Base-by-base conservation (phyloP, 1,140 invertebrate species). In the Drosophila tropicalis region DNA sequence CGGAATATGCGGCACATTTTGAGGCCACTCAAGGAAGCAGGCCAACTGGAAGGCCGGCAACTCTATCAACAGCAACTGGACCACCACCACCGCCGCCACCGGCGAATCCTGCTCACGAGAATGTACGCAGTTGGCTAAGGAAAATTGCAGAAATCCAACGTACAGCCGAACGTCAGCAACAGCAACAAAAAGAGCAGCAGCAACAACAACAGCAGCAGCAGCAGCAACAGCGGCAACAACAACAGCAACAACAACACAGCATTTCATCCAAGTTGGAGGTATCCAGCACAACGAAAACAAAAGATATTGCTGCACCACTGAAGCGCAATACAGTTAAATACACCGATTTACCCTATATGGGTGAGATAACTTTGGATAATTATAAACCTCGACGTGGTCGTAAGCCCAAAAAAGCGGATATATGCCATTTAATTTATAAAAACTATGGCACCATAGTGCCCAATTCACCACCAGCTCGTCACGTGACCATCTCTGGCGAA, bases 351-450 rank as follows among this genome's bases (percentile, higher is more conserved):
- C 96, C 97, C 0, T 97, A 97, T 91, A 97, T 97, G 96, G 97
- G 97, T 1, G 97, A 97, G 85, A 97, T 97, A 93, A 97, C 96
- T 0, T 90, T 97, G 65, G 96, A 97, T 87, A 96, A 97, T 91
- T 96, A 95, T 10, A 96, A 97, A 79, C 96, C 96, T 0, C 92
- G 96, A 34, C 93, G 97, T 70, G 96, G 97, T 0, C 93, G 97
- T 10, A 98, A 98, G 76, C 97, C 97, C 1, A 97, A 97, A 80
- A 97, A 97, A 82, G 96, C 96, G 0, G 97, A 98, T 84, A 97
- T 97, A 70, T 97, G 96, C 76, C 96, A 97, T 81, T 92, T 98
- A n/a, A 97, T 97, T 76, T 97, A 97, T 84, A 97, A 97, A 78
- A 97, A 97, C 87, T 97, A 97, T 80, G 97, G 96, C 0, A 97